Conservation (phyloP, 2,797 vertebrate species). For the Sciaenops ocellatus region DNA sequence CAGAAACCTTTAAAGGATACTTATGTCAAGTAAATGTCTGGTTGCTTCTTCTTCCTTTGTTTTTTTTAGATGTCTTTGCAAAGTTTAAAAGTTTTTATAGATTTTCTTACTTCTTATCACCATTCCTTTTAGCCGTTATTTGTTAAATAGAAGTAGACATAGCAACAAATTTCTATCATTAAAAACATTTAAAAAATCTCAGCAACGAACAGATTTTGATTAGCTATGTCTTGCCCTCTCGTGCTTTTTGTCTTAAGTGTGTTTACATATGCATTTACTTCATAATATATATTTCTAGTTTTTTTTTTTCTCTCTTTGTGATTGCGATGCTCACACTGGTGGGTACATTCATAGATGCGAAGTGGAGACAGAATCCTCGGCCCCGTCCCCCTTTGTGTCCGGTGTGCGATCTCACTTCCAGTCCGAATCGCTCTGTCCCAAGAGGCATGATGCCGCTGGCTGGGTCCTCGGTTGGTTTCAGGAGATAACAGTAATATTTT, state of each 20-base stretch:
- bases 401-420: constrained; percentile 55
- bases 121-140: constrained; percentile 62
- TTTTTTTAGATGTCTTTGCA: constrained; percentile 32
- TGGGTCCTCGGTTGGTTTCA: constrained; percentile 42
- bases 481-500: constrained; percentile 13
- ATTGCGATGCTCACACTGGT: constrained; percentile 74
- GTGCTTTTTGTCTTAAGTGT: constrained; percentile 67
- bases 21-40: constrained; percentile 67
- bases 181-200: constrained; percentile 80
- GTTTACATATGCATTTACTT: constrained; percentile 75
- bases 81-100: constrained; percentile 47
- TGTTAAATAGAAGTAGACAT: constrained; percentile 74
- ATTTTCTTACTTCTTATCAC: constrained; percentile 57
- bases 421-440: constrained; percentile 16
- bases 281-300: constrained; percentile 58
- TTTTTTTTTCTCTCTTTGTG: constrained; percentile 49
- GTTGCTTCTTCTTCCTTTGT: constrained; percentile 36
- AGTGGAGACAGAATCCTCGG: constrained; percentile 67
- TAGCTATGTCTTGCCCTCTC: constrained; percentile 62
- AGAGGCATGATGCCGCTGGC: neutral
- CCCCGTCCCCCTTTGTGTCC: constrained; percentile 47
- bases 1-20: constrained; percentile 70
- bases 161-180: constrained; percentile 77
- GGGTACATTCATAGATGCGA: constrained; percentile 82
- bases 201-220: constrained; percentile 73